Evolutionary conservation across 2,888 invertebrate genomes (phyloP).

Genomic region (Diaprepes abbreviatus): DNA sequence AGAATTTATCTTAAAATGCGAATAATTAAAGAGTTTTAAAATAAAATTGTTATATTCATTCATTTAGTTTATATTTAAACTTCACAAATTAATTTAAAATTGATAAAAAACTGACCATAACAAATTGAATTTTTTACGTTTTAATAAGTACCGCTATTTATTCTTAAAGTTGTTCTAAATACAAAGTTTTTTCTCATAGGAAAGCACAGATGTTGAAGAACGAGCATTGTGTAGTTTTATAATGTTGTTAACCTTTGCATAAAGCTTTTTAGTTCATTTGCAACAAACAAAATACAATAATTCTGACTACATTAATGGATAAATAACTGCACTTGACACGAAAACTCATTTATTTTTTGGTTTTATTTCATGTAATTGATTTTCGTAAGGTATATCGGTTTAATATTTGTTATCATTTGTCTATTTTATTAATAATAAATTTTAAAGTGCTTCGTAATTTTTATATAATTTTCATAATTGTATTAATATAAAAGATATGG

Average conservation of each 20-base stretch:
- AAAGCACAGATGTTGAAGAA: neutral
- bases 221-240: neutral
- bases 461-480: too few relatives aligned
- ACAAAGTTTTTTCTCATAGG: constrained; percentile 11
- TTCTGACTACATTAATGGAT: too few relatives aligned
- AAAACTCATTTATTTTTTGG: too few relatives aligned
- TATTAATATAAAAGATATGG: too few relatives aligned
- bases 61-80: neutral
- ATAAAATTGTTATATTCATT: neutral
- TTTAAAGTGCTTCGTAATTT: too few relatives aligned
- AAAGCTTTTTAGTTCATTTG: neutral
- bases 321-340: too few relatives aligned
- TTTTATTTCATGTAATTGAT: too few relatives aligned
- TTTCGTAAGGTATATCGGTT: too few relatives aligned
- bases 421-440: too few relatives aligned
- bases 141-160: neutral
- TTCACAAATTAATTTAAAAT: neutral
- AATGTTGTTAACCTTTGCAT: constrained; percentile 5
- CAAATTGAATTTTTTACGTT: neutral
- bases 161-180: constrained; percentile 7
- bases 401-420: too few relatives aligned
- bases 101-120: constrained; percentile 1
- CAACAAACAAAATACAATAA: neutral
- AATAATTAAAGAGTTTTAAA: constrained; percentile 5
- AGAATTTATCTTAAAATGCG: constrained; percentile 2